Conservation (phyloP, 2,888 invertebrate genomes). For the Epinotia demarniana region DNA sequence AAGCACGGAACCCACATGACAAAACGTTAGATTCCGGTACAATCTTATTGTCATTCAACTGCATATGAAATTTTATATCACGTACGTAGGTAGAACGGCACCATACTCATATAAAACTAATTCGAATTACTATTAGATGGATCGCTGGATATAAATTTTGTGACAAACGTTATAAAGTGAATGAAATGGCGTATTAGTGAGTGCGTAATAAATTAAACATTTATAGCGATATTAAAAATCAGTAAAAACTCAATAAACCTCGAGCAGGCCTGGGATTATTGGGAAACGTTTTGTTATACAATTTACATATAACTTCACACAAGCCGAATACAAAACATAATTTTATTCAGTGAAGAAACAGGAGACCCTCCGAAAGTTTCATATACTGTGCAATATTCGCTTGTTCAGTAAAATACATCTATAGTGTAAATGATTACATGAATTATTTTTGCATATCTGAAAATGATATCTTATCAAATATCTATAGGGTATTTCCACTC, state of each 20-base stretch:
- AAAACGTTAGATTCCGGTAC: not conserved
- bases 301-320: constrained; percentile 23
- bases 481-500: not conserved
- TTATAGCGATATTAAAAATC: constrained; percentile 78
- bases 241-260: constrained; percentile 77
- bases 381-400: too few species aligned
- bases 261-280: constrained; percentile 63
- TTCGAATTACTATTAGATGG: constrained; percentile 73
- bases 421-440: not conserved
- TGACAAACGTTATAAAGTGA: constrained; percentile 72
- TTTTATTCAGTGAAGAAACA: not conserved
- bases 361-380: not conserved
- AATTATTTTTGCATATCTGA: not conserved
- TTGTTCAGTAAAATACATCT: not conserved
- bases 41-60: constrained; percentile 28
- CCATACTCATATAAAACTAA: constrained; percentile 68
- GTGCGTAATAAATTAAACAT: constrained; percentile 76
- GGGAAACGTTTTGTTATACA: constrained; percentile 56
- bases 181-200: constrained; percentile 77
- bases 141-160: constrained; percentile 72
- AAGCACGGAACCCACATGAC: constrained; percentile 5
- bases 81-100: constrained; percentile 30
- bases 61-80: constrained; percentile 40
- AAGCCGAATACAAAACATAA: constrained; percentile 1
- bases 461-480: not conserved